Evolutionary conservation across 2,888 invertebrate species (phyloP), one percentile per base, ranked within the genome.

Genomic region (Cepaea hortensis): DNA sequence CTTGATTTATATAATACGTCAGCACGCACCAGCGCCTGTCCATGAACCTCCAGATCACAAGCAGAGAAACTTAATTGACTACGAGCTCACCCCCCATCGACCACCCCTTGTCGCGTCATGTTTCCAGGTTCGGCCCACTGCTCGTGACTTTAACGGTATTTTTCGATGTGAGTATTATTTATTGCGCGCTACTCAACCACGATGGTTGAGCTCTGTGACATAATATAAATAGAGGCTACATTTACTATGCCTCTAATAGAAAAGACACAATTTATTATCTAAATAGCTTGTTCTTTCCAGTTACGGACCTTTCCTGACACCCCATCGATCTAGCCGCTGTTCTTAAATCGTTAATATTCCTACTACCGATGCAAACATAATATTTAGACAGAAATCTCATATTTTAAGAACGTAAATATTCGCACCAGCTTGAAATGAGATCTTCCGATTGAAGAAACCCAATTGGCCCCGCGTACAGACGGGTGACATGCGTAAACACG

Each of bases 381-480:
- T 85, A 85, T 85, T 85, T 85, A 65, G 75, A 77, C 82, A 86
- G 65, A 82, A 82, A 86, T 82, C 86, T 76, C 86, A 86, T 86
- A 86, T 86, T 86, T 86, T 86, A 86, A 82, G 75, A 68, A 72
- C 70, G 86, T 86, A 86, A 86, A 86, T 82, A 82, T 86, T 65
- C 82, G 81, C 77, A 82, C 76, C 86, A 86, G 86, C 86, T 86
- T 86, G 86, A 82, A 86, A 86, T 86, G 86, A 86, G 81, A 86
- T 86, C 86, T 82, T 82, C 81, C 82, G 77, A 86, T 68, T 86
- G 86, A 82, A 82, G 82, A 81, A 81, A 86, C 86, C 77, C 86
- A 86, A 86, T 86, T 86, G 86, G 82, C 86, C 86, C 75, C 46
- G 55, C 50, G 73, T 75, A 81, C 81, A 81, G 81, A 65, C 82